These are phyloP conservation scores for Adrianichthys oophorus DNA, from an alignment of 2,797 vertebrate species.

Conservation along the genomic window DNA sequence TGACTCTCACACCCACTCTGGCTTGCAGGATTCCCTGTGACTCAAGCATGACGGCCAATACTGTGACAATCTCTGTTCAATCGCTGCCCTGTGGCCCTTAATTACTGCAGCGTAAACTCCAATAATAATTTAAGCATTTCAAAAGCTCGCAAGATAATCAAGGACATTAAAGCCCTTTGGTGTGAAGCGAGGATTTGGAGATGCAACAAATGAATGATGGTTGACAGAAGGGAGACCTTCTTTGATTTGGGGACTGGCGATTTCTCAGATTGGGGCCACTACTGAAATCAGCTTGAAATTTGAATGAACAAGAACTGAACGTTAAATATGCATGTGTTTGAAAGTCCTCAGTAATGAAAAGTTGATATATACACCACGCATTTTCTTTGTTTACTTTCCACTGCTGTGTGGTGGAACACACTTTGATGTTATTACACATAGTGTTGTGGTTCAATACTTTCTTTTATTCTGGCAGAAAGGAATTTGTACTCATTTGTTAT, in stretches of 20 bases:
- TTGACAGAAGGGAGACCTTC: slow-evolving; percentile 52
- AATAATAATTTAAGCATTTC: slow-evolving; percentile 75
- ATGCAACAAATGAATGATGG: slow-evolving; percentile 58
- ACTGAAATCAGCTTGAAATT: slow-evolving; percentile 51
- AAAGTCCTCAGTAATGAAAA: slow-evolving; percentile 17
- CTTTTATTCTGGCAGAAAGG: neutral
- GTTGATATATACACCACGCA: neutral
- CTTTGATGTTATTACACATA: neutral
- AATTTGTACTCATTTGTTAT: neutral
- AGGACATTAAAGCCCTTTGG: slow-evolving; percentile 65
- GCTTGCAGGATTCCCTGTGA: slow-evolving; percentile 51
- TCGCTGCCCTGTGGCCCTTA: slow-evolving; percentile 67
- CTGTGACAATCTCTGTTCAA: slow-evolving; percentile 63
- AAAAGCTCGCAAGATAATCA: slow-evolving; percentile 71
- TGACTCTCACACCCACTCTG: slow-evolving; percentile 56
- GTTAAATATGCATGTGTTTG: slow-evolving; percentile 33
- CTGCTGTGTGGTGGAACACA: neutral
- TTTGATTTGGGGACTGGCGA: slow-evolving; percentile 40
- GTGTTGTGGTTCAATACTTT: neutral
- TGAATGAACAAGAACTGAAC: slow-evolving; percentile 46
- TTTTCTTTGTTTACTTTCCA: neutral
- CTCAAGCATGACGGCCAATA: slow-evolving; percentile 47
- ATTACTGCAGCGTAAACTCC: slow-evolving; percentile 73
- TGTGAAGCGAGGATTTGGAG: slow-evolving; percentile 49
- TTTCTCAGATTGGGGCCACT: slow-evolving; percentile 51